Conservation (phyloP, 1,140 invertebrate genomes). For the Dinothrombium tinctorium region DNA sequence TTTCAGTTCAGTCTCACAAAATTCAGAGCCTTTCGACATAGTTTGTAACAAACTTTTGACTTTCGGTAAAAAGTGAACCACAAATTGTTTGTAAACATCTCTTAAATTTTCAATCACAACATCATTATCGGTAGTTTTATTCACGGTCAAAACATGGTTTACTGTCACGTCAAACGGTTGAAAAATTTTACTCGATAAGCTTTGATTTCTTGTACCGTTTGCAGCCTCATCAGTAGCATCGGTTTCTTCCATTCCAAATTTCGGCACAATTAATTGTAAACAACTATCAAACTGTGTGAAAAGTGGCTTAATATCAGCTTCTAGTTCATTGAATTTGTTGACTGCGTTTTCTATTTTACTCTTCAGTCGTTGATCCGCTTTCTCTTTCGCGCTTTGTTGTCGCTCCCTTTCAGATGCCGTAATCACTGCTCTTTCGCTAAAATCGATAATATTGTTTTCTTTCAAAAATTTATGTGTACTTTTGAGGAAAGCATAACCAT, state of each 20-base stretch:
- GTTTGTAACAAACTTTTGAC: slow-evolving; percentile 12
- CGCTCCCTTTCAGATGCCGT: slow-evolving; percentile 13
- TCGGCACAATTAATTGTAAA: slow-evolving; percentile 22
- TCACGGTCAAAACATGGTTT: slow-evolving; percentile 3
- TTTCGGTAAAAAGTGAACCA: slow-evolving; percentile 10
- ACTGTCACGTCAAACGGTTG: slow-evolving; percentile 4
- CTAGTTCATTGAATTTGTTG: slow-evolving; percentile 7
- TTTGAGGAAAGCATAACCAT: slow-evolving; percentile 25
- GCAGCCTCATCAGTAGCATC: too few relatives aligned
- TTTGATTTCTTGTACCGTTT: too few relatives aligned
- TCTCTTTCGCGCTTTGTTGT: slow-evolving; percentile 16
- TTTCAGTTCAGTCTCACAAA: slow-evolving; percentile 10
- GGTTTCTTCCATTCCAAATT: slow-evolving; percentile 10
- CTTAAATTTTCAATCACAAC: slow-evolving; percentile 16
- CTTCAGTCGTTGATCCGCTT: slow-evolving; percentile 15
- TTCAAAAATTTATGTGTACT: slow-evolving; percentile 24
- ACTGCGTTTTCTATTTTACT: slow-evolving; percentile 16
- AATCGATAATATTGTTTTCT: slow-evolving; percentile 19
- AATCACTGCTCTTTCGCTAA: slow-evolving; percentile 3
- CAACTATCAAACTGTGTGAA: slow-evolving; percentile 22
- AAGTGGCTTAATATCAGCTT: slow-evolving; percentile 10
- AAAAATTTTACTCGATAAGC: slow-evolving; percentile 3
- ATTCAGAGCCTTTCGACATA: slow-evolving; percentile 3
- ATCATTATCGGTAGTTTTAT: slow-evolving; percentile 6
- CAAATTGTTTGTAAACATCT: slow-evolving; percentile 17